A percentile compares a stretch with the other conserved stretches of the same genome.
Conservation (phyloP, 1,140 invertebrate genomes). For the Helicoverpa zea region DNA sequence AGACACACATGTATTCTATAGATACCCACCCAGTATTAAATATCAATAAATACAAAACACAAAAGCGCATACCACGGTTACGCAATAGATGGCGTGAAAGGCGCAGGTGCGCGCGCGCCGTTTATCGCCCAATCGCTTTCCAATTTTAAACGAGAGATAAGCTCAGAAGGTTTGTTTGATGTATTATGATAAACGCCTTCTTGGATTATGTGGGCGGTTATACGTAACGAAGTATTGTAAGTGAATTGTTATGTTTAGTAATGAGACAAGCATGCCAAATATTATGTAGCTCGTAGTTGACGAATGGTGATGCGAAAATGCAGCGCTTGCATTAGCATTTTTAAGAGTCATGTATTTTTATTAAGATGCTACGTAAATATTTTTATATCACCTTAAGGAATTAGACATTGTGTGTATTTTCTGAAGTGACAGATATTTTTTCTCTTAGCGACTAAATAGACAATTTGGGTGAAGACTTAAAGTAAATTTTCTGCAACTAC, state of each 20-base stretch:
- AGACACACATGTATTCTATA: conserved; percentile 1
- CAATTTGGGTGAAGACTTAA: not conserved
- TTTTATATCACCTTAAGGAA: too few relatives aligned
- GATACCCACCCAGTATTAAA: conserved; percentile 14
- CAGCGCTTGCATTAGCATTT: too few relatives aligned
- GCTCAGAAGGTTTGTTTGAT: not conserved
- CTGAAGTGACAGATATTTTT: too few relatives aligned
- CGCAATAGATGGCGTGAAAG: conserved; percentile 45
- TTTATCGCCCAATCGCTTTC: conserved; percentile 44
- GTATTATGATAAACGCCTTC: not conserved
- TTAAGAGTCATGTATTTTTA: too few relatives aligned
- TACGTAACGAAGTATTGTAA: too few relatives aligned
- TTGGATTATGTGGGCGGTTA: too few relatives aligned
- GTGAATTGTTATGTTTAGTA: too few relatives aligned
- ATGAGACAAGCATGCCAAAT: too few relatives aligned
- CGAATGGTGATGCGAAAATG: too few relatives aligned
- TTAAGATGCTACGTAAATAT: too few relatives aligned
- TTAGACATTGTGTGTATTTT: too few relatives aligned
- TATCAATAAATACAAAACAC: conserved; percentile 23
- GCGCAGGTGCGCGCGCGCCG: conserved; percentile 44
- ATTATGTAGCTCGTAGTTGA: too few relatives aligned
- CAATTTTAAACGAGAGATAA: conserved; percentile 35
- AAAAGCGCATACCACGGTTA: conserved; percentile 24
- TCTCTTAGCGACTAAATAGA: not conserved
- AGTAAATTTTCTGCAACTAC: not conserved